Base-by-base conservation (phyloP, 2,888 invertebrate genomes). In the Disparrhopalites patrizii region DNA sequence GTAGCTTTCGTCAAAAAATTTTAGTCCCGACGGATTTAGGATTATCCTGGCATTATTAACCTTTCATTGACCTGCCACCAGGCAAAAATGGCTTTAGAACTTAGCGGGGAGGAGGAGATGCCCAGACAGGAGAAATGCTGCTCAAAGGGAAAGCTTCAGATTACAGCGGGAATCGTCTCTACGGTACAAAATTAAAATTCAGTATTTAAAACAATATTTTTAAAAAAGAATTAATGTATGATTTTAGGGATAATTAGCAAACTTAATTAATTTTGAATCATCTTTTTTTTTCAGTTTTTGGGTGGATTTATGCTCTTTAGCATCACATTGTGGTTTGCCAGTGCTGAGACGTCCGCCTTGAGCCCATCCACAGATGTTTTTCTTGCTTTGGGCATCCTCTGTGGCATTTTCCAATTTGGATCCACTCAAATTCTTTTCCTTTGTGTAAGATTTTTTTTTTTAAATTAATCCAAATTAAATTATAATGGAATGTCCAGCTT, bases 371-470 rank as follows among this genome's bases (percentile, higher is more conserved):
- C 31, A 3, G n/a, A 27, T 20, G 33, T 54, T 13, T 15, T 33
- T 54, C 33, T 54, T n/a, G 31, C 33, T 10, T 31, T 54, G 15
- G 54, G 54, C 30, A 54, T 54, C 5, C 18, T 54, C 1, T 31
- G 31, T 1, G 54, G 54, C 10, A 54, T 54, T 54, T 31, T 54
- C 18, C 54, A 54, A 31, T 3, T 54, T n/a, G 54, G 54, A 3
- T 54, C 54, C 8, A 54, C 54, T 8, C 20, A 31, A 15, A 54
- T 54, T 31, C 4, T 54, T 15, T 54, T 15, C 28, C 33, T 54
- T 3, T 15, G 30, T 30, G 54, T 54, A 30, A 54, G 15, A 28
- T 7, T 3, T 10, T 25, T 20, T n/a, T 13, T 13, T 47, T 7
- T 51, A 51, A 25, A 51, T 20, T 20, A n/a, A n/a, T 43, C 5